These are phyloP conservation scores for Tupaia chinensis DNA, from an alignment of 2,113 vertebrate genomes.

Conservation along the genomic window DNA sequence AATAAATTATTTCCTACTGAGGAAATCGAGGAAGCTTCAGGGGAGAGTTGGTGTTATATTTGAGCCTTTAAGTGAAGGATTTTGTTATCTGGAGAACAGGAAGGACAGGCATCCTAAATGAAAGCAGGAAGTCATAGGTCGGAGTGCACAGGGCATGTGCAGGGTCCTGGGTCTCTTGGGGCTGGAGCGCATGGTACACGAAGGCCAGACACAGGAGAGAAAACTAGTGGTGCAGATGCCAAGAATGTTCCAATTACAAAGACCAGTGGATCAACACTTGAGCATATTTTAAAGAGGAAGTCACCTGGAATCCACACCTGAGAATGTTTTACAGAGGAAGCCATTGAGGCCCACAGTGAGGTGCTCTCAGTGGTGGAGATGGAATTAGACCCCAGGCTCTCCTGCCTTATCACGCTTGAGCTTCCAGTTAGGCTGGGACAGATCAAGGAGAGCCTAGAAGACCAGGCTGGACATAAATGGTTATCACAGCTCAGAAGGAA, in stretches of 20 bases:
- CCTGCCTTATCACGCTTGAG: neutral
- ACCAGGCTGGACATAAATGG: neutral
- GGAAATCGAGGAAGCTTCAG: neutral
- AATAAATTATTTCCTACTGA: neutral
- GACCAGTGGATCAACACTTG: neutral
- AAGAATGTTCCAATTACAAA: neutral
- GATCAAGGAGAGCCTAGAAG: neutral
- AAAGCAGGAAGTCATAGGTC: conserved; percentile 23
- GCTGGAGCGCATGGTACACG: neutral
- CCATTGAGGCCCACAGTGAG: neutral
- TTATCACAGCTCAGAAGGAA: neutral
- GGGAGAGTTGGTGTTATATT: neutral
- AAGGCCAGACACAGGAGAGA: neutral
- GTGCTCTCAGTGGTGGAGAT: neutral
- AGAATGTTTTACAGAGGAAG: neutral
- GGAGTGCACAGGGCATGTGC: neutral
- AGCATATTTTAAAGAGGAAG: neutral
- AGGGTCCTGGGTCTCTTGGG: neutral
- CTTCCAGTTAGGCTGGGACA: neutral
- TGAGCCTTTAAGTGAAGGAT: conserved; percentile 24
- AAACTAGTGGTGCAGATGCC: neutral
- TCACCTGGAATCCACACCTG: neutral
- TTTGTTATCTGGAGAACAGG: neutral
- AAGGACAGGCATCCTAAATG: neutral
- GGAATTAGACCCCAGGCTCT: neutral